Conservation (phyloP, 2,888 invertebrate species). For the Drosophila stalkeri region DNA sequence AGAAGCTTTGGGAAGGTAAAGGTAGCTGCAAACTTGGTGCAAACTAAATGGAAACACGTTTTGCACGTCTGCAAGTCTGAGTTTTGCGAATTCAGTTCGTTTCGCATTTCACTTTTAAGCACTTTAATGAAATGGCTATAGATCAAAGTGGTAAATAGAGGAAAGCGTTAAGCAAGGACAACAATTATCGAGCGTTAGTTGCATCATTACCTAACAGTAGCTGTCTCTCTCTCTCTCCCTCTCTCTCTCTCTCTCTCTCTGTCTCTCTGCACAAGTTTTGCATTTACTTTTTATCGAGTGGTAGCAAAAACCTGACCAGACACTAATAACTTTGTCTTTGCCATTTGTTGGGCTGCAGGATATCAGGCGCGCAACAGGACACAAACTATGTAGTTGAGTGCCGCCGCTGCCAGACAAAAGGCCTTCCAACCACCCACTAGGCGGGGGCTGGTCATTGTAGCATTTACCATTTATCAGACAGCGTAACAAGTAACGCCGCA, state of each 20-base stretch:
- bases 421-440: not conserved
- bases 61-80: slow-evolving; percentile 44
- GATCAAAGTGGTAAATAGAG: slow-evolving; percentile 56
- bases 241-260: no score
- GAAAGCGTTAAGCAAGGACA: slow-evolving; percentile 30
- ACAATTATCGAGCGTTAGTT: slow-evolving; percentile 44
- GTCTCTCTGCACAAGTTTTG: slow-evolving; percentile 45
- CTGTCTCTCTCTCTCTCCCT: not conserved
- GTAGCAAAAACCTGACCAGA: slow-evolving; percentile 42
- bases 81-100: slow-evolving; percentile 22
- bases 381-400: slow-evolving; percentile 28
- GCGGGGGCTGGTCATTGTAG: not conserved
- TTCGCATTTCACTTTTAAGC: slow-evolving; percentile 49
- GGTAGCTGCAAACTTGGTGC: slow-evolving; percentile 32
- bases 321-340: slow-evolving; percentile 64
- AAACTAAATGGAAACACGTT: slow-evolving; percentile 64
- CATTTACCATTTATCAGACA: slow-evolving; percentile 64
- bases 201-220: not conserved
- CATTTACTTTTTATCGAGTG: slow-evolving; percentile 62
- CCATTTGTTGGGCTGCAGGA: slow-evolving; percentile 38
- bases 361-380: slow-evolving; percentile 65
- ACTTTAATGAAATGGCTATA: slow-evolving; percentile 59
- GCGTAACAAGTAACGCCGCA: slow-evolving; percentile 71
- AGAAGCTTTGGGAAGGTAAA: not conserved
- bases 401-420: not conserved